Evolutionary conservation across 2,888 invertebrate species (phyloP).

Genomic region (Coelinius sp.): DNA sequence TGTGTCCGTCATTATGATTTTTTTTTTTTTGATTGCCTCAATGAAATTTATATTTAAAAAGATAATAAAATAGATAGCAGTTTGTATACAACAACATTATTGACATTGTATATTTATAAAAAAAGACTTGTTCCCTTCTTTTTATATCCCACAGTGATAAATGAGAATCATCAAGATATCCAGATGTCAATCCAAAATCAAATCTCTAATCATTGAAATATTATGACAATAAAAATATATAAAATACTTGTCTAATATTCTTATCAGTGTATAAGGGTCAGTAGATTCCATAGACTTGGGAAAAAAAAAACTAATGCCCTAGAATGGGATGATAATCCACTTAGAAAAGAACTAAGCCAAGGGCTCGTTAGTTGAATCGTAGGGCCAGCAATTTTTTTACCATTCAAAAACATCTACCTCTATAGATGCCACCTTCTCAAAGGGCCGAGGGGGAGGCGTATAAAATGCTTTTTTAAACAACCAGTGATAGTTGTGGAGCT

Average conservation of each 20-base stretch:
- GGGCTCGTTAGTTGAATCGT: constrained; percentile 44
- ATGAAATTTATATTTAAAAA: constrained; percentile 51
- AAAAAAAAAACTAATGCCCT: constrained; percentile 55
- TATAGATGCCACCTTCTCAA: not conserved
- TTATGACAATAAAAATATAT: too few relatives aligned
- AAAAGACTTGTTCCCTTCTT: too few relatives aligned
- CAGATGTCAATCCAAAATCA: too few relatives aligned
- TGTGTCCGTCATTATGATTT: constrained; percentile 45
- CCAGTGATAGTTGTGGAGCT: too few relatives aligned
- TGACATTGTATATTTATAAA: constrained; percentile 1
- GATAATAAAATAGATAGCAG: constrained; percentile 58
- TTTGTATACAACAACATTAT: constrained; percentile 49
- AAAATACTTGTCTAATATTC: constrained; percentile 25
- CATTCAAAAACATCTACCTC: not conserved
- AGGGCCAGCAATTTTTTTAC: not conserved
- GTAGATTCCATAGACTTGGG: constrained; percentile 33
- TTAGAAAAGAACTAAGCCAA: constrained; percentile 48
- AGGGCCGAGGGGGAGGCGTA: constrained; percentile 15
- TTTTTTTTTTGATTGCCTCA: constrained; percentile 53
- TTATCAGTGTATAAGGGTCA: not conserved
- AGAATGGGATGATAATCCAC: constrained; percentile 51
- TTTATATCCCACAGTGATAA: not conserved
- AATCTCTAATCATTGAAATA: too few relatives aligned
- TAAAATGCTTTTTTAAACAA: constrained; percentile 30
- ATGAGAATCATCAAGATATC: too few relatives aligned